Evolutionary conservation across 2,113 vertebrate genomes (phyloP), one percentile per base, ranked within the genome.

Genomic region (Cynoglossus semilaevis): DNA sequence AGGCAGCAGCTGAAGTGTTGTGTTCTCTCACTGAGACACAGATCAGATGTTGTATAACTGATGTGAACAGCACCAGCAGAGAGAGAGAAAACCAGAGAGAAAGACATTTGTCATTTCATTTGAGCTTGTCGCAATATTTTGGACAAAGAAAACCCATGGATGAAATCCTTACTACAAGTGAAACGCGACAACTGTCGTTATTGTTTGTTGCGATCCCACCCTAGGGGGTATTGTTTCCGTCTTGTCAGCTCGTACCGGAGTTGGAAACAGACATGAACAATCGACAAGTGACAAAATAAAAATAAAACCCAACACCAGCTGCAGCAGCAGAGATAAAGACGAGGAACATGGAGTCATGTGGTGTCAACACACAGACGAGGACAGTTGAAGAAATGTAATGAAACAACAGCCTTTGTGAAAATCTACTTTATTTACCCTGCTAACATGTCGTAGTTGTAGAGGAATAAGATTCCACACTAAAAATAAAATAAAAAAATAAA

Each of bases 291-390:
- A 41, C 38, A 41, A 5, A 14, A 13, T 41, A 13, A 41, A 41
- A 41, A 41, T 41, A 41, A 41, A 41, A 41, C 38, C 38, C 14
- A 14, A 41, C 38, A 41, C 11, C 38, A 41, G 38, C 38, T 10
- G 38, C 38, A 40, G 38, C 38, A 40, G 38, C 38, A 40, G 37
- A 38, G 37, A 38, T 9, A 45, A 46, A 55, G 14, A 66, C 19
- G 37, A 9, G 9, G 35, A 15, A n/a, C 58, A 52, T 35, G 42
- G 15, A 16, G 51, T 67, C 67, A 11, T 60, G 51, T 45, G 1
- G 55, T 47, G 48, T 67, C 64, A 67, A 51, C 56, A 51, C 49
- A 12, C 22, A 29, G 22, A 29, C 6, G 22, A 29, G 6, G 22
- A 29, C 22, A 29, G 22, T 29, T 2, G n/a, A n/a, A n/a, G n/a